Base-by-base conservation (phyloP, 2,113 vertebrate genomes). In the Plestiodon gilberti region DNA sequence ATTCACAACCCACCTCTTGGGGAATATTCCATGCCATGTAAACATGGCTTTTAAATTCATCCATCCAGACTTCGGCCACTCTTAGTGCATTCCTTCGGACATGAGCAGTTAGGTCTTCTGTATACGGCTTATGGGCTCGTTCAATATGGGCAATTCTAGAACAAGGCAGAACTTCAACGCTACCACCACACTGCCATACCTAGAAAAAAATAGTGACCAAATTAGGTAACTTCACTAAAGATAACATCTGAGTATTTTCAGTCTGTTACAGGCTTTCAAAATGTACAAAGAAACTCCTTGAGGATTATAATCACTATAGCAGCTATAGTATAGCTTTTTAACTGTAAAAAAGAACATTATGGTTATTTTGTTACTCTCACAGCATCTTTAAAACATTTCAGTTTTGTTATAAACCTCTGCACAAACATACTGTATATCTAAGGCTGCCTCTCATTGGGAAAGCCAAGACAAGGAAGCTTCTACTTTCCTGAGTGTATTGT, bases 21-120 rank as follows among this genome's bases (percentile, higher is more conserved):
- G 98, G 98, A 77, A 99, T 97, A 94, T 99, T 99, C 99, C 99
- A 99, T 0, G 99, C 99, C 99, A 99, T 99, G 87, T 99, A 99
- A 73, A 99, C 98, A 0, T 99, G 98, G 88, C 97, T 99, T 94
- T 99, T 99, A 79, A 99, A 99, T 91, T 99, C 99, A 48, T 99
- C 99, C 99, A 99, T 99, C 99, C 99, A 99, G 78, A 99, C 98
- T 88, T 99, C 98, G 0, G 99, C 99, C 80, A 98, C 98, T 86
- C 99, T 95, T 18, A 99, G 97, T 0, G 99, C 98, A 0, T 99
- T 99, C 40, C 99, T 96, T 28, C 99, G 98, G 77, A 99, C 98
- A 0, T 99, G 98, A 13, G 97, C 96, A 0, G 98, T 98, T 25
- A 99, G 96, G 85, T 99, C 98, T 85, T 99, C 98, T 0, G 99